These are phyloP conservation scores for Enteromius anoplus DNA, from an alignment of 2,797 vertebrate genomes.

Conservation along the genomic window DNA sequence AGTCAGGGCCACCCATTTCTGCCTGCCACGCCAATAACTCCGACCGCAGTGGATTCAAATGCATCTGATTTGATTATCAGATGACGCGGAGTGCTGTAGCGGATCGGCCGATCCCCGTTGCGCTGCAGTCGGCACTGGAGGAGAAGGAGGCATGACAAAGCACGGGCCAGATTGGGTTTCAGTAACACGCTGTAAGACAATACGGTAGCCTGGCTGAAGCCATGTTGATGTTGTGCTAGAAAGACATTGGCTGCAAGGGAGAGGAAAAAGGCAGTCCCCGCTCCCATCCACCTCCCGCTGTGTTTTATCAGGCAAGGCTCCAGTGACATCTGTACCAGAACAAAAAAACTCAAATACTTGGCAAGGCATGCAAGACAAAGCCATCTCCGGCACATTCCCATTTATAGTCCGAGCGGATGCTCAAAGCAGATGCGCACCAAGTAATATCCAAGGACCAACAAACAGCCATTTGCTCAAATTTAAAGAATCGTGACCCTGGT, in stretches of 20 bases:
- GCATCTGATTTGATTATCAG: conserved; percentile 62
- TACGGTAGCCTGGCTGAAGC: conserved; percentile 54
- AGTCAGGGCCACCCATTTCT: conserved; percentile 52
- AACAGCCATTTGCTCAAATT: neutral
- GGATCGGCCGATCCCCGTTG: conserved; percentile 42
- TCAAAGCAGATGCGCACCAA: conserved; percentile 19
- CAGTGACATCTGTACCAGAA: conserved; percentile 52
- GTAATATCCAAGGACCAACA: neutral
- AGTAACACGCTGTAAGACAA: conserved; percentile 61
- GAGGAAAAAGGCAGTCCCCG: conserved; percentile 31
- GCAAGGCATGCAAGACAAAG: conserved; percentile 42
- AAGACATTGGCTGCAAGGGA: conserved; percentile 35
- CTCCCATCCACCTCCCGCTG: conserved; percentile 26
- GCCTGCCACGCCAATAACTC: conserved; percentile 53
- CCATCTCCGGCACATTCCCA: conserved; percentile 37
- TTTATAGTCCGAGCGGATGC: conserved; percentile 40
- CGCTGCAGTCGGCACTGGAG: conserved; percentile 1
- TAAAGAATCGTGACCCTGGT: conserved; percentile 10
- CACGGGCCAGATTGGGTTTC: conserved; percentile 54
- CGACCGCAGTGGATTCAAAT: conserved; percentile 56
- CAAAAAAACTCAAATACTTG: conserved; percentile 46
- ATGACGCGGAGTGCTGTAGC: conserved; percentile 46
- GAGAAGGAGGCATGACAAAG: conserved; percentile 51
- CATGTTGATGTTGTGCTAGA: conserved; percentile 57
- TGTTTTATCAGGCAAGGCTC: conserved; percentile 45